Evolutionary conservation across 92 coral and sea anemone species (phyloP).

Genomic region (Umimayanthus chanpuru): DNA sequence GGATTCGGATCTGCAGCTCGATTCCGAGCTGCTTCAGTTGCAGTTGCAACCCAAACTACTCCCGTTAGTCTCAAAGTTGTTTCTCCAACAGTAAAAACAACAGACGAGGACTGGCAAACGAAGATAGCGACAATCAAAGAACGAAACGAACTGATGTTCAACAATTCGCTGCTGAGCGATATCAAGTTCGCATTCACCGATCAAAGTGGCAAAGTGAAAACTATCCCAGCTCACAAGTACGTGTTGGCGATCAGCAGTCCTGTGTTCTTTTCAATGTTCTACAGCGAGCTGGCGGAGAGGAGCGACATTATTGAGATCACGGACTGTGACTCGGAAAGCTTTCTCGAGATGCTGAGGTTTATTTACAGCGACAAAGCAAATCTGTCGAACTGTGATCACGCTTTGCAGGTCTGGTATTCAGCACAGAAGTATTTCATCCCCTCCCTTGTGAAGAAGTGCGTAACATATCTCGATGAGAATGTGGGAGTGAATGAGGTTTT

Average conservation of each 20-base stretch:
- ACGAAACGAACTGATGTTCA: conserved; percentile 10
- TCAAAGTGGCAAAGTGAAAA: conserved; percentile 11
- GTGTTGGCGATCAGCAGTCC: conserved; percentile 38
- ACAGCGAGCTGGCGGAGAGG: conserved; percentile 26
- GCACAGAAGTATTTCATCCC: conserved; percentile 36
- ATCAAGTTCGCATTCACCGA: conserved; percentile 18
- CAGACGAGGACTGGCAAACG: conserved; percentile 35
- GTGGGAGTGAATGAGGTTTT: conserved; percentile 10
- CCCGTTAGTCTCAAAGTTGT: not conserved
- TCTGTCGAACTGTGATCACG: not conserved
- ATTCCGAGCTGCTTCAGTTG: too few relatives aligned
- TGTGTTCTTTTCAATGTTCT: conserved; percentile 35
- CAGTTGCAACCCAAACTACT: not conserved
- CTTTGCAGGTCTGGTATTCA: conserved; percentile 13
- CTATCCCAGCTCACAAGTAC: conserved; percentile 36
- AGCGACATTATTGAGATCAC: conserved; percentile 23
- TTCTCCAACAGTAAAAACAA: not conserved
- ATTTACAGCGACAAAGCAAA: conserved; percentile 16
- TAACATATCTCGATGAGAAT: conserved; percentile 2
- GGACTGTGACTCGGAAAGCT: conserved; percentile 22
- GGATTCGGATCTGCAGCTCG: too few relatives aligned
- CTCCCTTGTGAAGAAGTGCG: conserved; percentile 13
- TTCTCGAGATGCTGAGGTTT: conserved; percentile 26
- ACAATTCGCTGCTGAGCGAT: conserved; percentile 27
- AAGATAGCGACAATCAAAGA: not conserved